Base-by-base conservation (phyloP, 2,113 vertebrate species). In the Calypte anna region DNA sequence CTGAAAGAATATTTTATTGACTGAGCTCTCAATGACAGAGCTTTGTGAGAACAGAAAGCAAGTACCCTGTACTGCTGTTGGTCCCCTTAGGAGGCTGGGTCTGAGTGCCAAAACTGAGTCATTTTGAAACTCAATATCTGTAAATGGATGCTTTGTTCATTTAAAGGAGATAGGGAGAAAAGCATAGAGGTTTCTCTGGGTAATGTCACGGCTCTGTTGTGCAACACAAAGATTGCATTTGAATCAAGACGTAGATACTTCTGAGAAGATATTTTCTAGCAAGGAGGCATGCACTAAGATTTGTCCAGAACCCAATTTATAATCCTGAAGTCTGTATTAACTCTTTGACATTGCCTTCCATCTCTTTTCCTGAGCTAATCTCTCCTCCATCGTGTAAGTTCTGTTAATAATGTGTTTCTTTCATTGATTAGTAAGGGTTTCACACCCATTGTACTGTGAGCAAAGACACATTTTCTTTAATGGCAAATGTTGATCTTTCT, bases 71-170 rank as follows among this genome's bases (percentile, higher is more conserved):
- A 7, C 54, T 57, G 57, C 70, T 72, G 14, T 61, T 58, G 64
- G 5, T 83, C 25, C 51, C 44, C 72, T 93, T 68, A 79, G 68
- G 48, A 95, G 82, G 31, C 74, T 61, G 55, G 14, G 55, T 54
- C 31, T 30, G n/a, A 73, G 79, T 74, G 90, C 84, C 93, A 90
- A 90, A 93, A 84, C 24, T 3, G 88, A 86, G 82, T 86, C 66
- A 85, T 94, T 91, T 64, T 94, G 84, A 91, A 95, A 90, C 57
- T 55, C 93, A 94, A 59, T 84, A 85, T 88, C 90, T 88, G 57
- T 92, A 94, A 94, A 94, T 95, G 73, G 68, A 57, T 88, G 94
- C 86, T 94, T 90, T 90, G 84, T 94, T 94, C 72, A 43, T 91
- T 91, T 93, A 90, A 94, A 83, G 68, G 70, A 85, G 78, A 82